These are phyloP conservation scores for Ceramica pisi DNA, from an alignment of 2,888 invertebrate species.

Conservation along the genomic window DNA sequence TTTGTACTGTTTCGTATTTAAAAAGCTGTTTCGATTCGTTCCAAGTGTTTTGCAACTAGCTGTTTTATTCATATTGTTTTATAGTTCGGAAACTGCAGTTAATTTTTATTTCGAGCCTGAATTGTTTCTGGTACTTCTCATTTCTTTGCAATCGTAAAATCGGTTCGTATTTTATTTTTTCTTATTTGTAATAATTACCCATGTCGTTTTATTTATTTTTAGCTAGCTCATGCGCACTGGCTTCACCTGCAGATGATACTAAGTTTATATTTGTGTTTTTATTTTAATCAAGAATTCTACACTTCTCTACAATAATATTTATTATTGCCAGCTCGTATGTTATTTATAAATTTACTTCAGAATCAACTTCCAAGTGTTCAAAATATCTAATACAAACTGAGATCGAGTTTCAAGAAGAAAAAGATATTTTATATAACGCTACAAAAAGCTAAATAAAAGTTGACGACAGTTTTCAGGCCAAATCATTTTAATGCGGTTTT, in stretches of 20 bases:
- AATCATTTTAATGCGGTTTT: no score
- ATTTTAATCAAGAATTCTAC: no score
- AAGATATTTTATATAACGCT: neutral
- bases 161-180: neutral
- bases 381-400: neutral
- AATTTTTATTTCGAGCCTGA: conserved; percentile 49
- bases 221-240: neutral
- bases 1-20: conserved; percentile 43
- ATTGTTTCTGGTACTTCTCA: conserved; percentile 40
- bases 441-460: no score
- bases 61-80: conserved; percentile 60
- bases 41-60: conserved; percentile 52
- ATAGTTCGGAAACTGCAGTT: conserved; percentile 48
- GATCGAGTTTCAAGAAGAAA: neutral
- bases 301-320: no score
- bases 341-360: neutral
- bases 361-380: no score
- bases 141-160: conserved; percentile 32
- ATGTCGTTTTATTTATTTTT: neutral
- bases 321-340: no score
- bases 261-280: no score
- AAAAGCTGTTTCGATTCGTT: conserved; percentile 56
- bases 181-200: neutral
- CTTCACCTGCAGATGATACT: neutral
- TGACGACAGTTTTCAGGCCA: no score